Base-by-base conservation (phyloP, 2,113 vertebrate genomes). In the Procavia capensis region DNA sequence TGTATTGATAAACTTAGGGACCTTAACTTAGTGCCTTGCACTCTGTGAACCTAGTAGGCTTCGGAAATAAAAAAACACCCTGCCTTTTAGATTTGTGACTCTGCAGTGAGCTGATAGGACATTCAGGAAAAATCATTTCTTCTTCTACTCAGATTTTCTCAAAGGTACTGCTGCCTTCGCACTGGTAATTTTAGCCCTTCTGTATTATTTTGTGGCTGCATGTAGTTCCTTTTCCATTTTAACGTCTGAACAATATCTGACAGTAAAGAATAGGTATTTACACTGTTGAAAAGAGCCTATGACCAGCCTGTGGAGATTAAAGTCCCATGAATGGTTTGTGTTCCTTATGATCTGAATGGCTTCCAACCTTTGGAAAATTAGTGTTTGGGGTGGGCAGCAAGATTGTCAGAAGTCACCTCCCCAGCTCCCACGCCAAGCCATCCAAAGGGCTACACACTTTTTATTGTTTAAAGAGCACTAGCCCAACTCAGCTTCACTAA, bases 271-370 rank as follows among this genome's bases (percentile, higher is more conserved):
- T 91, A 96, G 72, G 29, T 66, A 88, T 94, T 96, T 94, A 95
- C 96, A 84, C 24, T 95, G 31, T 72, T 90, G 47, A 85, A 94
- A 91, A 19, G 68, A 39, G 61, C 61, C 25, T 10, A 76, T 84
- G 70, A 87, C 22, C 36, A 78, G 25, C 59, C 13, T 17, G 45
- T 61, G 34, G 84, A 89, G 64, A 91, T 79, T 54, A 90, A 94
- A 95, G 78, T 20, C 50, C 34, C 13, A 5, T 81, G 47, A 93
- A 50, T 84, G 20, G 13, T 76, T 88, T 61, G 66, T 96, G 39
- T 83, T 96, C 47, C 64, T 96, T 94, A 81, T 74, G 92, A 93
- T 94, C 57, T 94, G 80, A 97, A 96, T 96, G 66, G 45, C 50
- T 72, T 11, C 54, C 50, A 76, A 13, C 43, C 43, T 93, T 96